Evolutionary conservation across 2,888 invertebrate species (phyloP).

Genomic region (Mesodorylaimus sp.): DNA sequence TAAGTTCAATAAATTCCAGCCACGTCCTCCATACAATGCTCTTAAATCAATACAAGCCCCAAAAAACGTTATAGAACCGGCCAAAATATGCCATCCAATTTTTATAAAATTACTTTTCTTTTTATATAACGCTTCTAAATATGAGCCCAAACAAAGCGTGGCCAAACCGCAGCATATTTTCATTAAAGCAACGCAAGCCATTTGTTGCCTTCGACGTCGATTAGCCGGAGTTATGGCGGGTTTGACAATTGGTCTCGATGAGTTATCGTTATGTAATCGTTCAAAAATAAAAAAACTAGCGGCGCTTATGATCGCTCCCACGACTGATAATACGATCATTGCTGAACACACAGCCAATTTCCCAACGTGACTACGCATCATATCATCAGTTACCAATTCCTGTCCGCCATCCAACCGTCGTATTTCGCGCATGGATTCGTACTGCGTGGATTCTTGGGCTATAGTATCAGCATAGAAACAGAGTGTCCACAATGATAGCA

Average conservation of each 20-base stretch:
- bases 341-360: conserved; percentile 22
- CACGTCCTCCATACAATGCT: conserved; percentile 18
- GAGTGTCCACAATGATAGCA: conserved; percentile 22
- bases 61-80: conserved; percentile 20
- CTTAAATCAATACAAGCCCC: conserved; percentile 22
- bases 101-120: conserved; percentile 21
- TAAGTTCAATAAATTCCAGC: conserved; percentile 21
- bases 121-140: conserved; percentile 26
- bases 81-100: conserved; percentile 25
- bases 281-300: no score
- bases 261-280: no score
- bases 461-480: conserved; percentile 25
- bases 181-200: no score
- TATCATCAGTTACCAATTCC: conserved; percentile 18
- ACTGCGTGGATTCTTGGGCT: no score
- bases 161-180: conserved; percentile 22
- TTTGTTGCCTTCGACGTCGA: no score
- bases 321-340: conserved; percentile 19
- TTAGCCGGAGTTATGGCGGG: no score
- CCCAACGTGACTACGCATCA: conserved; percentile 12
- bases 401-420: conserved; percentile 10
- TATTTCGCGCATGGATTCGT: background rate
- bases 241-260: no score
- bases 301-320: no score
- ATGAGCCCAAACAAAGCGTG: conserved; percentile 22